Evolutionary conservation across 2,888 invertebrate genomes (phyloP).

Genomic region (Oscheius myriophilus): DNA sequence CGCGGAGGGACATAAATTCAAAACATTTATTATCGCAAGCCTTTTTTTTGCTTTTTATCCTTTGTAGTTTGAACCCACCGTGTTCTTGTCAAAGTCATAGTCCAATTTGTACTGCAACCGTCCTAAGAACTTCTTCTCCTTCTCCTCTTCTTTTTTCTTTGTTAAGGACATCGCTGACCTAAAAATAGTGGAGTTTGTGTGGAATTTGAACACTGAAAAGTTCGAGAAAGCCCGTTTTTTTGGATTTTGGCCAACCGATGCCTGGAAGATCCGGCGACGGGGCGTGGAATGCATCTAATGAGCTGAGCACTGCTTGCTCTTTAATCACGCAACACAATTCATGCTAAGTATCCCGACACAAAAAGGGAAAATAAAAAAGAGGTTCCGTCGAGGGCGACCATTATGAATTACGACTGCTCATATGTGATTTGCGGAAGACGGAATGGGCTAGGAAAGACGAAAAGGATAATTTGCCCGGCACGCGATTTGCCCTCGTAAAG

Average conservation of each 20-base stretch:
- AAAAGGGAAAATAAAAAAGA: too few relatives aligned
- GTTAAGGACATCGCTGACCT: conserved; percentile 42
- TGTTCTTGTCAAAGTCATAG: conserved; percentile 98
- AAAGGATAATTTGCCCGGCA: too few relatives aligned
- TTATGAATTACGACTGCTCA: too few relatives aligned
- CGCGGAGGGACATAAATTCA: too few relatives aligned
- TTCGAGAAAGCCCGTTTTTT: neutral
- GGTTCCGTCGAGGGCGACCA: too few relatives aligned
- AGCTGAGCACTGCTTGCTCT: conserved; percentile 26
- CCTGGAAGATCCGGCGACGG: conserved; percentile 7
- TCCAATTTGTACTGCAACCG: conserved; percentile 91
- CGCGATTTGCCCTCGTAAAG: too few relatives aligned
- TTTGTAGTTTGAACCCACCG: conserved; percentile 73
- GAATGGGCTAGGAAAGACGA: too few relatives aligned
- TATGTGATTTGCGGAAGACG: too few relatives aligned
- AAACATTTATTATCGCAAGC: too few relatives aligned
- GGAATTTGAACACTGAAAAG: too few relatives aligned
- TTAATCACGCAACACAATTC: conserved; percentile 26
- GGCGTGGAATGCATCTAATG: conserved; percentile 17
- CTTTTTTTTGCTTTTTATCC: too few relatives aligned
- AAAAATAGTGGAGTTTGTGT: too few relatives aligned
- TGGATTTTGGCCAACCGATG: neutral
- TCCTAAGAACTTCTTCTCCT: conserved; percentile 79
- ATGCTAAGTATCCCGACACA: neutral
- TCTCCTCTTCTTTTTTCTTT: conserved; percentile 66